Evolutionary conservation across 2,797 vertebrate genomes (phyloP).

Genomic region (Clamator glandarius): DNA sequence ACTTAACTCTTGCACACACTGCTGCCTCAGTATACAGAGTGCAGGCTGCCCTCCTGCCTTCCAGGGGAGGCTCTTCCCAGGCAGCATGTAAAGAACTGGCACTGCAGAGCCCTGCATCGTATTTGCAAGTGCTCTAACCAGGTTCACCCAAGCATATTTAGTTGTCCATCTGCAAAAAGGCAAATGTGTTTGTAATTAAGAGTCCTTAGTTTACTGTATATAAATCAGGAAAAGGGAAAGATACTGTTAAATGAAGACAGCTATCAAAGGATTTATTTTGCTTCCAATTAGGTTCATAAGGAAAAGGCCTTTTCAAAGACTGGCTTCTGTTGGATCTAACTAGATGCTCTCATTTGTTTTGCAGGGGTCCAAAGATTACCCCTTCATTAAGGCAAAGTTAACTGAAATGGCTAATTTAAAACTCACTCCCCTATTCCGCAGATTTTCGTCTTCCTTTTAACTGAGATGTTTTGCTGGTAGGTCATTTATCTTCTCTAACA

Average conservation of each 20-base stretch:
- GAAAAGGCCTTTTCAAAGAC: conserved; percentile 40
- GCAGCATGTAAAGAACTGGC: neutral
- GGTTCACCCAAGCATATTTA: neutral
- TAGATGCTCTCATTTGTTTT: conserved; percentile 58
- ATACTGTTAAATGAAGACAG: conserved; percentile 60
- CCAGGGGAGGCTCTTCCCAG: neutral
- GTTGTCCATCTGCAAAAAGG: neutral
- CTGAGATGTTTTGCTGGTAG: conserved; percentile 39
- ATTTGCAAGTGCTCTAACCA: neutral
- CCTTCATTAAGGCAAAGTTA: conserved; percentile 58
- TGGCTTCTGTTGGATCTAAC: conserved; percentile 47
- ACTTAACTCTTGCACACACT: neutral
- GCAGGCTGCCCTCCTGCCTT: neutral
- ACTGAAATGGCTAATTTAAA: conserved; percentile 64
- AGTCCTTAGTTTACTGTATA: conserved; percentile 25
- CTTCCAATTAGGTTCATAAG: conserved; percentile 44
- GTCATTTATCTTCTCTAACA: conserved; percentile 48
- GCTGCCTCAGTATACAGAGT: neutral
- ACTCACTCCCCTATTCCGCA: conserved; percentile 24
- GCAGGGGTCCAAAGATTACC: conserved; percentile 41
- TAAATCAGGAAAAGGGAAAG: conserved; percentile 44
- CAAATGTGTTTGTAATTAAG: conserved; percentile 50
- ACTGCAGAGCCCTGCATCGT: neutral
- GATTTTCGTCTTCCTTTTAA: conserved; percentile 65
- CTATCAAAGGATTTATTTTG: conserved; percentile 55